Evolutionary conservation across 2,113 vertebrate species (phyloP), one percentile per base, ranked within the genome.

Genomic region (Thomomys bottae): DNA sequence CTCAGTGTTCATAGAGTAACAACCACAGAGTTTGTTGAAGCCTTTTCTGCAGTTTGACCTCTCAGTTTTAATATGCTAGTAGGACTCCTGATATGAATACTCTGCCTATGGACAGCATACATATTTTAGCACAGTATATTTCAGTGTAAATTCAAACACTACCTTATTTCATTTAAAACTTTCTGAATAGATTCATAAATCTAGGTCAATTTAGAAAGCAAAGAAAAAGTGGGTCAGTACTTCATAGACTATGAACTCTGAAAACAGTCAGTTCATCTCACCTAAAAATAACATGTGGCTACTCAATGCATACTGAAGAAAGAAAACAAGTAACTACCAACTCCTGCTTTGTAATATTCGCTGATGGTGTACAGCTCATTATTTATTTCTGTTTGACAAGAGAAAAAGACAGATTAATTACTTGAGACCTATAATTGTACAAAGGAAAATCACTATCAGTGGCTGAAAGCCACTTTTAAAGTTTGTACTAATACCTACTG

Each of bases 181-280:
- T 83, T 79, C 36, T 72, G 24, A 87, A 87, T 70, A 36, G 54
- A 87, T 59, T 26, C 54, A 78, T 89, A 79, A 89, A 80, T 85
- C 59, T 90, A 85, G 63, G 75, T 85, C 68, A 85, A 7, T 78
- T 91, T 23, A 93, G 57, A 61, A 54, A 85, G 4, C 23, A 42
- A 88, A 95, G 66, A 82, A 15, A 92, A 91, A 90, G 20, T 30
- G 45, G 84, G 84, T 77, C 75, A 95, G 45, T 63, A 76, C 42
- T 81, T 93, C 75, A 82, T 76, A 93, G 30, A 63, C 2, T 81
- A 26, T 84, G 64, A 94, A 67, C 63, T 87, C 68, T 84, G 68
- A 93, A 28, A 89, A 87, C 10, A 85, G 21, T 71, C 24, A 72
- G 57, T 36, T n/a, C 36, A 89, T 89, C n/a, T 91, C 42, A 93